Evolutionary conservation across 2,888 invertebrate species (phyloP).

Genomic region (Drosophila prolongata): DNA sequence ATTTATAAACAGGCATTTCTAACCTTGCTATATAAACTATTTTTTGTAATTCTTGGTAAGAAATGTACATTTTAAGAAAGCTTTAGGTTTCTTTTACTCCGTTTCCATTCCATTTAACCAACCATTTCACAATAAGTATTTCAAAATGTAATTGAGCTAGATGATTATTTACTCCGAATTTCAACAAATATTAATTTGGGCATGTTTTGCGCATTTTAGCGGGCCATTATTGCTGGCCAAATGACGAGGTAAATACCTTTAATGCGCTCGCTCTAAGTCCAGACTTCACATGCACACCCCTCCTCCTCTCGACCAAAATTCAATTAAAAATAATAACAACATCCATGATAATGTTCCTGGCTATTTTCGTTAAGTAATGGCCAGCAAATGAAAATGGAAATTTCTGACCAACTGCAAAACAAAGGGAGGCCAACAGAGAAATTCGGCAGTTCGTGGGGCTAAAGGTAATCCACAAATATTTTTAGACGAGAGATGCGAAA

Average conservation of each 20-base stretch:
- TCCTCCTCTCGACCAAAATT: constrained; percentile 22
- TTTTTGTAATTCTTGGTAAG: too few relatives aligned
- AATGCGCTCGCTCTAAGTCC: constrained; percentile 15
- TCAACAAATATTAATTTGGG: constrained; percentile 32
- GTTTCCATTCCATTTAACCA: too few relatives aligned
- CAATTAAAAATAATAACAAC: constrained; percentile 73
- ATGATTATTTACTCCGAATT: constrained; percentile 62
- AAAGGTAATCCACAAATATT: constrained; percentile 17
- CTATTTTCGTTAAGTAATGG: constrained; percentile 50
- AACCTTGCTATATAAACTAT: too few relatives aligned
- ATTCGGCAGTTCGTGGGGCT: constrained; percentile 17
- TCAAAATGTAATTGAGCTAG: constrained; percentile 46
- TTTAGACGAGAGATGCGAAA: constrained; percentile 20
- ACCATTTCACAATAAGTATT: constrained; percentile 3
- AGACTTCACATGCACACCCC: neutral
- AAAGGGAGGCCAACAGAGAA: constrained; percentile 5
- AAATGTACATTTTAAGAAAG: too few relatives aligned
- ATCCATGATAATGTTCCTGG: constrained; percentile 24
- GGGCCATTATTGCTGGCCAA: constrained; percentile 11
- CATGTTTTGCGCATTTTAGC: constrained; percentile 21
- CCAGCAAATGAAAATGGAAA: constrained; percentile 37
- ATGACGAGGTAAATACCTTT: constrained; percentile 24
- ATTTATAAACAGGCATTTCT: too few relatives aligned
- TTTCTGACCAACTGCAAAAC: constrained; percentile 23
- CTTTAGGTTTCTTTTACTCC: too few relatives aligned